Evolutionary conservation across 2,113 vertebrate species (phyloP).

Genomic region (Coracopsis vasa): DNA sequence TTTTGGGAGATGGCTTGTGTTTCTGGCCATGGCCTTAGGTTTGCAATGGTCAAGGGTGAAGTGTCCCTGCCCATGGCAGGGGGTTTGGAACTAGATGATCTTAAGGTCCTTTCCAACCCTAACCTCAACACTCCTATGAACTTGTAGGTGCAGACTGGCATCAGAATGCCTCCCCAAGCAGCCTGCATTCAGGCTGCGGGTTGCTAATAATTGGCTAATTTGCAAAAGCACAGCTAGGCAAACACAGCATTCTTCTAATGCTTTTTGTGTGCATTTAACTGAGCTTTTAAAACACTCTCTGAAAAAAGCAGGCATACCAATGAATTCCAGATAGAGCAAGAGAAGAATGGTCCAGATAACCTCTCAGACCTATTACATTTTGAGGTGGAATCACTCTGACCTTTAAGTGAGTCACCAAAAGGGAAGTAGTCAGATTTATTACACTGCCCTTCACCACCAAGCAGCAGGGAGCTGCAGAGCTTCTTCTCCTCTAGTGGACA

Average conservation of each 20-base stretch:
- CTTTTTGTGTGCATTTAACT: background rate
- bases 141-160: background rate
- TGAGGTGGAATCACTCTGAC: conserved; percentile 2
- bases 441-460: background rate
- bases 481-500: background rate
- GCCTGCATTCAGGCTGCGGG: background rate
- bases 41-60: background rate
- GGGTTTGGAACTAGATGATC: background rate
- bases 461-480: background rate
- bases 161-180: background rate
- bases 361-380: background rate
- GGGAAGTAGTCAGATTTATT: background rate
- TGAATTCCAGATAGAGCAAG: background rate
- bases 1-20: background rate
- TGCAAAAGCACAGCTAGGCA: background rate
- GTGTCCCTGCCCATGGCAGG: background rate
- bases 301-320: background rate
- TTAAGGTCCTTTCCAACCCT: background rate
- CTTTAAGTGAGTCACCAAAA: background rate
- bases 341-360: conserved; percentile 28
- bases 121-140: background rate
- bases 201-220: background rate
- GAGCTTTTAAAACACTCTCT: conserved; percentile 13
- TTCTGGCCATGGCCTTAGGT: background rate
- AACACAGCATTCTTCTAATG: background rate